phyloP scores from a whole-genome alignment of 2,113 vertebrate species.

The Dolichallabes microphthalmus region DNA sequence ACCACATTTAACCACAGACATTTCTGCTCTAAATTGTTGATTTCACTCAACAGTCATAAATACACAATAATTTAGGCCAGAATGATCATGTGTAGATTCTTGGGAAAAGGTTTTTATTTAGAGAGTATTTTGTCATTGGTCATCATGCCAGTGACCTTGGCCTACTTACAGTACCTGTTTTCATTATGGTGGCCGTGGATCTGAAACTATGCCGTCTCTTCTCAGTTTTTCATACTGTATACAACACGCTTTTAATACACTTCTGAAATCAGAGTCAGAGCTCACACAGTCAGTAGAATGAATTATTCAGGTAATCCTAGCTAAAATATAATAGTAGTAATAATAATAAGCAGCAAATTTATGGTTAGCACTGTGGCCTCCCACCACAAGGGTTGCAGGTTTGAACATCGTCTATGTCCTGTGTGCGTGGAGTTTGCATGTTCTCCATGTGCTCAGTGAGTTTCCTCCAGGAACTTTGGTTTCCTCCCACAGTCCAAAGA shows the following conservation, averaged over 20 bases:
- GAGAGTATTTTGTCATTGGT: not conserved
- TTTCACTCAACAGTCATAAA: not conserved
- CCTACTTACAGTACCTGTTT: not conserved
- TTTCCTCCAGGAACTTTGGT: too few species aligned
- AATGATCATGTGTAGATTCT: not conserved
- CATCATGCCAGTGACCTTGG: not conserved
- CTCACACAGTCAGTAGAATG: not conserved
- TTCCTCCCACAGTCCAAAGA: too few species aligned
- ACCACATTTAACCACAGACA: not conserved
- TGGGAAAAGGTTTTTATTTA: not conserved
- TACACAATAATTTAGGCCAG: not conserved
- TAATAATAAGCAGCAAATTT: too few species aligned
- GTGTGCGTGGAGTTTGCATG: too few species aligned
- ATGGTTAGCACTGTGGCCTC: too few species aligned
- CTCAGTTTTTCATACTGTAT: not conserved
- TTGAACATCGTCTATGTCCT: too few species aligned
- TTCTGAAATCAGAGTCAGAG: not conserved
- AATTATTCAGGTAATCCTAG: not conserved
- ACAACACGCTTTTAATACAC: not conserved
- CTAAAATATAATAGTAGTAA: not conserved
- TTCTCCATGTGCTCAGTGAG: too few species aligned
- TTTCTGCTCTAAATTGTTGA: not conserved
- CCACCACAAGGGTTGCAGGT: too few species aligned
- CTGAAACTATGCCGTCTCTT: not conserved
- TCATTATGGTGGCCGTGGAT: not conserved